Conservation (phyloP, 1,140 invertebrate genomes). For the Magallana gigas region DNA sequence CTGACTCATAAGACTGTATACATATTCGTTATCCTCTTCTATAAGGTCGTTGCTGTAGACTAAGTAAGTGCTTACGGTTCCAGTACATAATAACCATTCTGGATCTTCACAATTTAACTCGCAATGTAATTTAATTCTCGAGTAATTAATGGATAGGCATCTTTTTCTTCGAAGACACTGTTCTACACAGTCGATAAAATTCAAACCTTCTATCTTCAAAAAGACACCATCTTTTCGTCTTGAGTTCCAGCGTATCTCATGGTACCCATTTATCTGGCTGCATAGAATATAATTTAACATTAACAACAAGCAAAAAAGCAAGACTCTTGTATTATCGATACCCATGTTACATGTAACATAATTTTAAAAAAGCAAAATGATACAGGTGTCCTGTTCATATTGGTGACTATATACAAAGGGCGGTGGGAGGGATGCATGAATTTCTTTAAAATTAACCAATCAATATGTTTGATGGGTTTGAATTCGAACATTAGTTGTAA, state of each 20-base stretch:
- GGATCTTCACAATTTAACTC: background rate
- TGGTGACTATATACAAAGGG: too few species aligned
- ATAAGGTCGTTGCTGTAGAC: too few species aligned
- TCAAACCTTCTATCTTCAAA: background rate
- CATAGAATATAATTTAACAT: background rate
- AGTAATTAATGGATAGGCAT: background rate
- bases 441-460: too few species aligned
- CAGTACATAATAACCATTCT: background rate
- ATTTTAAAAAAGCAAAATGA: too few species aligned
- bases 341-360: too few species aligned
- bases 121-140: background rate
- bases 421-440: too few species aligned
- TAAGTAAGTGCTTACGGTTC: background rate
- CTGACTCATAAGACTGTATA: background rate
- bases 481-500: too few species aligned
- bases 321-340: background rate
- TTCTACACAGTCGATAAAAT: background rate
- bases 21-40: background rate
- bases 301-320: background rate
- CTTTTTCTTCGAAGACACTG: background rate
- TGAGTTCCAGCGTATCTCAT: background rate
- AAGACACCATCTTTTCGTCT: background rate
- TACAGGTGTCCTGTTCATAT: too few species aligned
- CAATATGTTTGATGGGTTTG: too few species aligned
- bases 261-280: background rate